phyloP scores from a whole-genome alignment of 2,888 invertebrate species.

The Torymus auratus region DNA sequence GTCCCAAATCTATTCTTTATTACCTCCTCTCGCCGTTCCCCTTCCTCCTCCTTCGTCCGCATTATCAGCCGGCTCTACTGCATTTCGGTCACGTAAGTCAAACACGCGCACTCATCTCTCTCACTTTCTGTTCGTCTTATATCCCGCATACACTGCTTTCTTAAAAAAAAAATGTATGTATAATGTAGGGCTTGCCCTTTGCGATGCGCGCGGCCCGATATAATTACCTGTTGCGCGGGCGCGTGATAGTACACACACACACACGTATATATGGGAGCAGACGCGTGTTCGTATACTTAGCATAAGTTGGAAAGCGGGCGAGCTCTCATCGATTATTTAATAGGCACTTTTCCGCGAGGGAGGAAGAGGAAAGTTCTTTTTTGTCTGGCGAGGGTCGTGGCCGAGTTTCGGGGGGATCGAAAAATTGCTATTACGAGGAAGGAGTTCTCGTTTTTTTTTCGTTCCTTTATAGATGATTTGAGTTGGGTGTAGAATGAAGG shows the following conservation, averaged over 20 bases:
- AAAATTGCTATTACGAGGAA: too few relatives aligned
- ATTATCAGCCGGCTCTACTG: neutral
- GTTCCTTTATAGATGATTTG: too few relatives aligned
- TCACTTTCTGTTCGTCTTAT: too few relatives aligned
- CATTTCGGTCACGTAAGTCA: constrained; percentile 26
- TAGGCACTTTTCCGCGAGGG: constrained; percentile 46
- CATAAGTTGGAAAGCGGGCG: constrained; percentile 29
- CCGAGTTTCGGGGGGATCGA: too few relatives aligned
- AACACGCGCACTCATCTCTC: neutral
- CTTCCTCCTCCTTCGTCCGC: neutral
- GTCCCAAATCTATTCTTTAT: neutral
- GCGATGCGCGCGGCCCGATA: neutral
- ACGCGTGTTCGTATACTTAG: constrained; percentile 22
- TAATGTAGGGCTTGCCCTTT: too few relatives aligned
- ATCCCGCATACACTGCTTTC: too few relatives aligned
- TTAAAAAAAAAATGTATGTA: neutral
- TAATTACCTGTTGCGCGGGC: constrained; percentile 49
- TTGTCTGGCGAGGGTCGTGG: too few relatives aligned
- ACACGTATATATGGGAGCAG: too few relatives aligned
- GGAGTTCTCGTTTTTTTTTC: too few relatives aligned
- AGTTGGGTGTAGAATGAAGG: too few relatives aligned
- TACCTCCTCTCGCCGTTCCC: neutral
- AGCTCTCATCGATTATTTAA: constrained; percentile 50
- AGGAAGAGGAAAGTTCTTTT: neutral
- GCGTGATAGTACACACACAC: too few relatives aligned